Base-by-base conservation (phyloP, 37 sponge, comb jelly and placozoan species). In the Geodia barretti region DNA sequence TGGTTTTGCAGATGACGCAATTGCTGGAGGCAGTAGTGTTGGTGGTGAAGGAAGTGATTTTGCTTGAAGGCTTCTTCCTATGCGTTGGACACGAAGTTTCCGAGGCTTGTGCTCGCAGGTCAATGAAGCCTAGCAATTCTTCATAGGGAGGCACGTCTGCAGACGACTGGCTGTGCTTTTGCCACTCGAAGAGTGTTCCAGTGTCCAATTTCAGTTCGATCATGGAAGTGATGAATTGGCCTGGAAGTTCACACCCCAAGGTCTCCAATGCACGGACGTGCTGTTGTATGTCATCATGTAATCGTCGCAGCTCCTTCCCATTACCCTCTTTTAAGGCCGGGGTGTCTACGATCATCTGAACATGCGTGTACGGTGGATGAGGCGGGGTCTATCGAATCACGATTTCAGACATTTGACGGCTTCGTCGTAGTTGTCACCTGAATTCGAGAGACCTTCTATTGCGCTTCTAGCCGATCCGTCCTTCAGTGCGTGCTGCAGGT, bases 361-460 rank as follows among this genome's bases (percentile, higher is more conserved):
- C n/a, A n/a, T n/a, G n/a, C n/a, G n/a, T n/a, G n/a, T n/a, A n/a
- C n/a, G n/a, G n/a, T n/a, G n/a, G n/a, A n/a, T n/a, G n/a, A n/a
- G n/a, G n/a, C n/a, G n/a, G n/a, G n/a, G n/a, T n/a, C n/a, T n/a
- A n/a, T n/a, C 60, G 34, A 68, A 85, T 24, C 72, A 78, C 9
- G 72, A 68, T 33, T 85, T 69, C 39, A 85, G 71, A 63, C 85
- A 77, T 24, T 85, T 77, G n/a, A 85, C 32, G 17, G 78, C 85
- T 71, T 85, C 78, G n/a, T 69, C 62, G 39, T 77, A 85, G 43
- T 77, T 68, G 41, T 85, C 78, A 17, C 85, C 85, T 21, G 85
- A 85, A 41, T 77, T 68, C 14, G 85, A 85, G 62, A 85, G 68
- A 47, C 85, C 78, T 38, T 85, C 85, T 76, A 77, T 85, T n/a